Base-by-base conservation (phyloP, 2,888 invertebrate genomes). In the Amphipoea oculea region DNA sequence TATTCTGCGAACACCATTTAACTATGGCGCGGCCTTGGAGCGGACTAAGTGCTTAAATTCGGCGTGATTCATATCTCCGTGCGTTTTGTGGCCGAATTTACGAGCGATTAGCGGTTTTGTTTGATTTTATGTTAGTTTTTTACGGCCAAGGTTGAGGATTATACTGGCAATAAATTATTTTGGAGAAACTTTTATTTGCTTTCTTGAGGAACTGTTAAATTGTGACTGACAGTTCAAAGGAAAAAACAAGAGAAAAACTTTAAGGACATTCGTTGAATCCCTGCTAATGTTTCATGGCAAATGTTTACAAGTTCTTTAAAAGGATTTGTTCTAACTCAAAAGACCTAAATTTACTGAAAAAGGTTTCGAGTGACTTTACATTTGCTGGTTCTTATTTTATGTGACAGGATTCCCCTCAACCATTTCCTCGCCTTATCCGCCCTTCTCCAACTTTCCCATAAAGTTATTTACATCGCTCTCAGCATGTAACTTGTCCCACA, bases 11-110 rank as follows among this genome's bases (percentile, higher is more conserved):
- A 81, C 76, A 83, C 81, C 82, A 89, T 83, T 83, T 73, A 80
- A 78, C 85, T 81, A 89, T 86, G 87, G 87, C 51, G 72, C 89
- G 88, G 88, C 93, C 94, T 93, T 93, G 89, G 67, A 66, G 45
- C 73, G 74, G 86, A 89, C 90, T 90, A 89, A 90, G 90, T 92
- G 91, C 89, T 90, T 90, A 88, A 91, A 92, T 91, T 90, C 84
- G 73, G 83, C 84, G 92, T 93, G 93, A 94, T 92, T 94, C 92
- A 93, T 92, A 87, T 84, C 80, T 78, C 74, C 45, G 65, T 65
- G 75, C 63, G 40, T 65, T 67, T 54, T 70, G 70, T 81, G 86
- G 82, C 51, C 2, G 17, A 86, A 89, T 87, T 81, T 78, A 86
- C 68, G 82, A 82, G 83, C 80, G 76, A 71, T 71, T 63, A 73